Base-by-base conservation (phyloP, 2,113 vertebrate species). In the Pelmatolapia mariae region DNA sequence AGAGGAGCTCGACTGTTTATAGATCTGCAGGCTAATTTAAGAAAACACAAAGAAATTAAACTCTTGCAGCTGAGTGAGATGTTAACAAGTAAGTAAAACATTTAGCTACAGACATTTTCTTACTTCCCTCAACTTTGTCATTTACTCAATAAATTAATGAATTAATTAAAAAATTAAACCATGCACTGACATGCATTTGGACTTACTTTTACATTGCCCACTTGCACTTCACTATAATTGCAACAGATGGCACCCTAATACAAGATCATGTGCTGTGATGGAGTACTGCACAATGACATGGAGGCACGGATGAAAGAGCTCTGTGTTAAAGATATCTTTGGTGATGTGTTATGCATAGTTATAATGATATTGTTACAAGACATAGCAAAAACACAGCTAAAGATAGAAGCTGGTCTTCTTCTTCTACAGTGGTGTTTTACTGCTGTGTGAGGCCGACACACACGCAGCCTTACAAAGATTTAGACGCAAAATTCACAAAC, bases 231-330 rank as follows among this genome's bases (percentile, higher is more conserved):
- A 47, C 19, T 76, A 4, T 56, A 11, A 5, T 19, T 33, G 81
- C 92, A 89, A 47, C 66, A 95, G 94, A 85, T 93, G 91, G 86
- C 92, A 54, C 45, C 66, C 81, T 83, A 61, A 83, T 24, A 92
- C 85, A 91, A 85, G 76, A 2, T 33, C 29, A 36, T 16, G n/a
- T 8, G 15, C 52, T 61, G 57, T 61, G 10, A 3, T 13, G 3
- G 19, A 2, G 9, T 40, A 8, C 15, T 16, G 18, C 12, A 15
- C 53, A 7, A 15, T 52, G 63, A 29, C 8, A 22, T 57, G 57
- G 43, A 87, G 54, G 57, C 59, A 36, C 3, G 38, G 12, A 12
- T 10, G 15, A 22, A 82, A 54, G 71, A n/a, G 47, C 45, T 81
- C 8, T 68, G 26, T 79, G 24, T 73, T 61, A 6, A 56, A 86